Conservation (phyloP, 2,888 invertebrate genomes). For the Aricia artaxerxes region DNA sequence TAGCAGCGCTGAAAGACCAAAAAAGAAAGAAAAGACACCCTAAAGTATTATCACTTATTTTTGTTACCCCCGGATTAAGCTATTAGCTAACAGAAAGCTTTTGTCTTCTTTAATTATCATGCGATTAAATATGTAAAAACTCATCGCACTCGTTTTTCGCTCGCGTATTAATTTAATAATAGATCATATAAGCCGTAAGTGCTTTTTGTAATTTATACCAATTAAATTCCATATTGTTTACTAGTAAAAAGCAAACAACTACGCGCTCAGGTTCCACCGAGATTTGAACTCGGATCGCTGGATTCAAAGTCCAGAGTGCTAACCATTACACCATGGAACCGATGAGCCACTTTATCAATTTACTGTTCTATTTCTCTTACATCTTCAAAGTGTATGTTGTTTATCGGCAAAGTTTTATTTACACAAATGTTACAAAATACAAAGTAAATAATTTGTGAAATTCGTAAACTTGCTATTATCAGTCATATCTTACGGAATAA, state of each 20-base stretch:
- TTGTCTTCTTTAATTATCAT: neutral
- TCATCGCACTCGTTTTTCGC: neutral
- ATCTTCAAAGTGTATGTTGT: neutral
- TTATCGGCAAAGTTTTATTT: neutral
- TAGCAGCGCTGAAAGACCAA: too few species aligned
- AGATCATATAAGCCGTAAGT: too few species aligned
- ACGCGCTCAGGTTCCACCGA: slow-evolving; percentile 83
- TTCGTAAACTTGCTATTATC: too few species aligned
- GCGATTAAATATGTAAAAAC: neutral
- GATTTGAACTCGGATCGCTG: slow-evolving; percentile 91
- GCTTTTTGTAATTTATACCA: too few species aligned
- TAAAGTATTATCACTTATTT: too few species aligned
- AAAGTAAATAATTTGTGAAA: neutral
- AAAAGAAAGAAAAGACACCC: too few species aligned
- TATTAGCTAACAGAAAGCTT: neutral
- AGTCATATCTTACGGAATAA: too few species aligned
- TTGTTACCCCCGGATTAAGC: too few species aligned
- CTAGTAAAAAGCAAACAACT: neutral
- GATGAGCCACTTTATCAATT: neutral
- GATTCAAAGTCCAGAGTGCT: slow-evolving; percentile 84
- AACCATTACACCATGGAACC: slow-evolving; percentile 84
- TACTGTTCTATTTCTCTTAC: neutral
- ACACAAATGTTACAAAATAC: neutral
- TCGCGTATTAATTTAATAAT: too few species aligned
- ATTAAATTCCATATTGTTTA: neutral